Base-by-base conservation (phyloP, 2,888 invertebrate species). In the Orthosia gothica region DNA sequence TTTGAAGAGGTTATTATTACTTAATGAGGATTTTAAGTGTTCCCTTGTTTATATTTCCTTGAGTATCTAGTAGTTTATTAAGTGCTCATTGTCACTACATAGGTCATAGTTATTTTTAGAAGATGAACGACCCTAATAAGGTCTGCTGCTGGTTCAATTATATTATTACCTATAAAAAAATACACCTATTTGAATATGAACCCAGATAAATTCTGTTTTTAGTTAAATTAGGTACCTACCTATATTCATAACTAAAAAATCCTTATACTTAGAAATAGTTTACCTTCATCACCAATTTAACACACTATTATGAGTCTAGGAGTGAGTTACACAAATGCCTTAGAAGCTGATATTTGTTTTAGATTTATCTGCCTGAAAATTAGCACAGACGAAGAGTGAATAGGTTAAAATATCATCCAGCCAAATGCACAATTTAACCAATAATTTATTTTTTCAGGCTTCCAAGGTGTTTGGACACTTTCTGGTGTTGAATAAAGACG, bases 391-490 rank as follows among this genome's bases (percentile, higher is more conserved):
- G 12, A 54, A 16, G 16, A 32, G 5, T 7, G 7, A 54, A n/a
- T 5, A 54, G n/a, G 45, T 54, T 12, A 11, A 68, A 49, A 47
- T 16, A 26, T 67, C 11, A 45, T 12, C 13, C 47, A 26, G 11
- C 16, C n/a, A 20, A 16, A 26, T 5, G 20, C 16, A 50, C 47
- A 11, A 20, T 32, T 62, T 11, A 4, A 18, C 18, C 5, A 20
- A 52, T 15, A 45, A 9, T 26, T 61, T 0, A 68, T 16, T 67
- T 59, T 58, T 92, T 92, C 96, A 99, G 99, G 99, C 99, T 0
- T 99, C 98, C 94, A 99, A 99, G 5, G 99, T 99, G 0, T 97
- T 99, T 70, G 99, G 99, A 0, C 99, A 99, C 94, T 99, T 98
- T 95, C 96, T 99, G 84, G 98, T 99, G 83, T 99, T 99, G 95